A percentile compares a stretch with the other conserved stretches of the same genome.
Evolutionary conservation across 2,113 vertebrate species (phyloP).

Genomic region (Archilochus colubris): DNA sequence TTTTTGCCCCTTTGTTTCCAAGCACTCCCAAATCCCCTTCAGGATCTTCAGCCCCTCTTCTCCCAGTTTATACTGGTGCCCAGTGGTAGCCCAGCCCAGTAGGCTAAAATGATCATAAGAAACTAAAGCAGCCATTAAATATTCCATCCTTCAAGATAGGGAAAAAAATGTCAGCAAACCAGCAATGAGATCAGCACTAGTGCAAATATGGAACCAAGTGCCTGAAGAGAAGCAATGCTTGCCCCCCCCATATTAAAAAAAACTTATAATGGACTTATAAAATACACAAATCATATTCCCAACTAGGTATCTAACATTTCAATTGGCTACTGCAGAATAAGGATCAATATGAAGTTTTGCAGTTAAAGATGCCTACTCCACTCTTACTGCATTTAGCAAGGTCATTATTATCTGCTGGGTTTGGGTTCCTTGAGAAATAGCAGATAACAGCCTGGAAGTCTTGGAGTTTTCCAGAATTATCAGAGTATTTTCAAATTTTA

Average conservation of each 20-base stretch:
- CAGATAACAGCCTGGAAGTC: neutral
- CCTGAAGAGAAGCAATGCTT: neutral
- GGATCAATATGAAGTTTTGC: neutral
- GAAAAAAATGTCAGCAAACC: neutral
- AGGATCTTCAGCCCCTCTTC: neutral
- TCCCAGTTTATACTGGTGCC: neutral
- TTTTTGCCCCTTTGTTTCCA: neutral
- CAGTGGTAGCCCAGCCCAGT: fast-evolving
- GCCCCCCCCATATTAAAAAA: neutral
- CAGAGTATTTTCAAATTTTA: neutral
- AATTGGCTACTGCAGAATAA: neutral
- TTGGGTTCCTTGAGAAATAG: neutral
- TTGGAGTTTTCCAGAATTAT: neutral
- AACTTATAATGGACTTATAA: neutral
- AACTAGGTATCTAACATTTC: neutral
- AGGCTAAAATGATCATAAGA: neutral
- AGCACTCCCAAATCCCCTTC: neutral
- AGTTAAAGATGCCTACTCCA: neutral
- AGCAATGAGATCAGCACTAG: neutral
- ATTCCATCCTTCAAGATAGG: neutral
- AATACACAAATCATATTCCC: neutral
- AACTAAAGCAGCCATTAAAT: neutral
- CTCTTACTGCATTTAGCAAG: neutral
- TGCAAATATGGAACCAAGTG: neutral
- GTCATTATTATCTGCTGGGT: neutral